These are phyloP conservation scores for Aurelia aurita complex sp. Pacific DNA, from an alignment of 30 jellyfish, hydroid and myxozoan genomes.

Conservation along the genomic window DNA sequence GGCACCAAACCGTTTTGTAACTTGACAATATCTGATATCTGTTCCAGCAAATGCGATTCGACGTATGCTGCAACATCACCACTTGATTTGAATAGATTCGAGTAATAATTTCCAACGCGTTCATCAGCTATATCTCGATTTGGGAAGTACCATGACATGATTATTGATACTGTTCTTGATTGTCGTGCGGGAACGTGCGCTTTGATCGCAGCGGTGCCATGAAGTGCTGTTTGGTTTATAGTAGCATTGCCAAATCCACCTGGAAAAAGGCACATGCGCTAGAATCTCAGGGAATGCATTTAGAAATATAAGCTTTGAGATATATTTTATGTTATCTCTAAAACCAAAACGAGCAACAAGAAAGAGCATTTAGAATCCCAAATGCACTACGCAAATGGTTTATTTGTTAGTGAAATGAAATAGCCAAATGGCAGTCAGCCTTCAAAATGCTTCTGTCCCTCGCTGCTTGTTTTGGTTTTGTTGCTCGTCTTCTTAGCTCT, in stretches of 20 bases:
- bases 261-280: not conserved
- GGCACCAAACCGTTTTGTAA: constrained; percentile 80
- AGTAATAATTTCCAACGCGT: constrained; percentile 95
- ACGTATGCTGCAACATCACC: constrained; percentile 75
- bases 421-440: too few species aligned
- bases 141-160: constrained; percentile 94
- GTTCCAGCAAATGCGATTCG: constrained; percentile 65
- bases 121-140: constrained; percentile 95
- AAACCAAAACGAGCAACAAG: too few species aligned
- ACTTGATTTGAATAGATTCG: constrained; percentile 70
- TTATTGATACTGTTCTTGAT: constrained; percentile 70
- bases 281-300: too few species aligned
- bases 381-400: too few species aligned
- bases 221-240: constrained; percentile 85
- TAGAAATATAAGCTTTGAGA: too few species aligned
- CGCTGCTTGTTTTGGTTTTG: too few species aligned
- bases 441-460: too few species aligned
- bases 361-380: too few species aligned
- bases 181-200: constrained; percentile 86
- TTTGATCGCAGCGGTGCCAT: constrained; percentile 86
- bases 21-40: constrained; percentile 55
- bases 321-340: too few species aligned
- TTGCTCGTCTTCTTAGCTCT: too few species aligned
- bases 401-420: too few species aligned
- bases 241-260: constrained; percentile 68